Conservation (phyloP, 2,888 invertebrate species). For the Synergus gifuensis region DNA sequence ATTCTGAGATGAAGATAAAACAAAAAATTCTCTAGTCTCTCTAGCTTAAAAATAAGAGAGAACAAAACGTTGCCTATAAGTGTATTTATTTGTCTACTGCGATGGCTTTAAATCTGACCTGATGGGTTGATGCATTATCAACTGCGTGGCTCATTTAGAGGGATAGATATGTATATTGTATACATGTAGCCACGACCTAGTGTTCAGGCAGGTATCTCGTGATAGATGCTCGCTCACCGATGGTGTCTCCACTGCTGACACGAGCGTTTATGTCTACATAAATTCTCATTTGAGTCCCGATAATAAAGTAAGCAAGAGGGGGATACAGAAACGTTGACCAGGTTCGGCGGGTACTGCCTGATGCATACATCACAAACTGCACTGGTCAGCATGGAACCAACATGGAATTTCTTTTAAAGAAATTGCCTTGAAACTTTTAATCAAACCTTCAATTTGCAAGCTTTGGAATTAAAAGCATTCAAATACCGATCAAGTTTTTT, state of each 20-base stretch:
- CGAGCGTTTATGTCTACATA: slow-evolving; percentile 75
- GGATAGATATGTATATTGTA: slow-evolving; percentile 17
- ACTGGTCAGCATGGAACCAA: neutral
- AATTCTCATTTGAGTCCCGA: slow-evolving; percentile 75
- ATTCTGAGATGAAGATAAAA: neutral
- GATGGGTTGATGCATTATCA: slow-evolving; percentile 11
- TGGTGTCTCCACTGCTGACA: slow-evolving; percentile 66
- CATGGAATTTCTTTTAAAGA: neutral
- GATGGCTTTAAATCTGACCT: slow-evolving; percentile 3
- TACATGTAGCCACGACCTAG: neutral
- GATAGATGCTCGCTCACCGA: slow-evolving; percentile 48
- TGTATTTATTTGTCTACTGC: neutral
- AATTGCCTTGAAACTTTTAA: too few relatives aligned
- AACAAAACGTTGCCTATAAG: neutral
- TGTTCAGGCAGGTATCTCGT: slow-evolving; percentile 51
- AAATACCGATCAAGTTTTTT: too few relatives aligned
- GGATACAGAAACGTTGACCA: slow-evolving; percentile 64
- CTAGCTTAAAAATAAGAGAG: neutral
- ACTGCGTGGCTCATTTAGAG: slow-evolving; percentile 29
- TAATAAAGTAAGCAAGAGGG: slow-evolving; percentile 73
- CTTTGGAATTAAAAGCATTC: too few relatives aligned
- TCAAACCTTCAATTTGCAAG: too few relatives aligned
- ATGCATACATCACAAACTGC: slow-evolving; percentile 66
- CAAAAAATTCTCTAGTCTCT: neutral
- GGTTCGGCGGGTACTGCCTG: slow-evolving; percentile 64